phyloP scores from a whole-genome alignment of 1,140 invertebrate genomes.

The Lamellibrachia luymesi region DNA sequence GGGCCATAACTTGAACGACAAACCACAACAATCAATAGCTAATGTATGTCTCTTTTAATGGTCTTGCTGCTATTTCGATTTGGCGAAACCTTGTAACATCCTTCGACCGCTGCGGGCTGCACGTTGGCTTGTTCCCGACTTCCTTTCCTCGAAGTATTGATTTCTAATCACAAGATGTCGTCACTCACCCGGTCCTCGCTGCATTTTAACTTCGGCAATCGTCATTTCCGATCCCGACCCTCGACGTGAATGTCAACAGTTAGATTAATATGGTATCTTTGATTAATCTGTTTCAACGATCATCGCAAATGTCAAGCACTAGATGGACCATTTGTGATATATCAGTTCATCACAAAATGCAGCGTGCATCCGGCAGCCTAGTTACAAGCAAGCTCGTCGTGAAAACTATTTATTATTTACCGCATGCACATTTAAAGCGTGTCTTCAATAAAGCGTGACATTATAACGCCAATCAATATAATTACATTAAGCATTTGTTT shows the following conservation, averaged over 20 bases:
- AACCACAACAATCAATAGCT: not conserved
- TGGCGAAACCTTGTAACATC: not conserved
- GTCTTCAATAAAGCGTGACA: not conserved
- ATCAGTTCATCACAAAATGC: not conserved
- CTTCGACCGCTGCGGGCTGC: not conserved
- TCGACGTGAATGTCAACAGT: not conserved
- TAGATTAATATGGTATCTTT: not conserved
- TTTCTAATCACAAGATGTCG: not conserved
- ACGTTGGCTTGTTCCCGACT: not conserved
- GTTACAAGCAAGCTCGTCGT: not conserved
- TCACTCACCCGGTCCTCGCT: not conserved
- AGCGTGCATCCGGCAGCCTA: not conserved
- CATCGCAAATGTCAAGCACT: not conserved
- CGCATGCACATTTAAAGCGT: not conserved
- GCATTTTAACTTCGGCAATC: not conserved
- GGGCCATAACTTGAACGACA: not conserved
- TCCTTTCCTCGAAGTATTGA: slow-evolving; percentile 4
- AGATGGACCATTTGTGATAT: not conserved
- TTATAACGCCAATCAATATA: not conserved
- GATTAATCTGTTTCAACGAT: not conserved
- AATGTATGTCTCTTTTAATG: not conserved
- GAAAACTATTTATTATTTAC: not conserved
- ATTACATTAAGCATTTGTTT: not conserved
- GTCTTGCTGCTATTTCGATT: not conserved
- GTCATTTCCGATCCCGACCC: not conserved